Evolutionary conservation across 2,113 vertebrate genomes (phyloP).

Genomic region (Syngnathoides biaculeatus): DNA sequence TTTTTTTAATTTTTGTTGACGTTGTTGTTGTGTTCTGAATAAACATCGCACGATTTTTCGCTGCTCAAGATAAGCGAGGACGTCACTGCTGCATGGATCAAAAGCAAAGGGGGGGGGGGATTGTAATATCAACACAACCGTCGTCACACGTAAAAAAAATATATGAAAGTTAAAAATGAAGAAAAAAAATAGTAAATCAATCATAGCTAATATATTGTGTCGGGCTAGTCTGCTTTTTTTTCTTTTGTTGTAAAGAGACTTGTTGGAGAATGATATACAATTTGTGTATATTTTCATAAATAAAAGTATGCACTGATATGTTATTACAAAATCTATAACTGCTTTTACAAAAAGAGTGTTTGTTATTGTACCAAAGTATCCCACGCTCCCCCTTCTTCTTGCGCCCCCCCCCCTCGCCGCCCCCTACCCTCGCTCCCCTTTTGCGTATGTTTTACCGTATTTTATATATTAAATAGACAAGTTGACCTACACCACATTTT

Average conservation of each 20-base stretch:
- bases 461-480: conserved; percentile 86
- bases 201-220: conserved; percentile 95
- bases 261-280: conserved; percentile 89
- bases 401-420: no score
- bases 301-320: conserved; percentile 95
- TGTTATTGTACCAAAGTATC: conserved; percentile 92
- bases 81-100: conserved; percentile 82
- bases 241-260: conserved; percentile 77
- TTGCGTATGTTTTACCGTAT: conserved; percentile 83
- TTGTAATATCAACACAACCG: conserved; percentile 78
- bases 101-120: conserved; percentile 71
- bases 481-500: conserved; percentile 69
- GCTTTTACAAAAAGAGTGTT: conserved; percentile 89
- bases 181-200: conserved; percentile 71
- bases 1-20: conserved; percentile 58
- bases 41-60: conserved; percentile 77
- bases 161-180: conserved; percentile 67
- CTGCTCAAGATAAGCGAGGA: conserved; percentile 67
- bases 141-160: conserved; percentile 74
- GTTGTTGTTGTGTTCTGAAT: conserved; percentile 75
- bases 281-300: conserved; percentile 96
- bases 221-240: conserved; percentile 86
- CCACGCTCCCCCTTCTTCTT: conserved; percentile 79
- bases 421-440: conserved; percentile 54
- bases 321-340: conserved; percentile 90